Conservation (phyloP, 2,113 vertebrate genomes). For the Pygoscelis adeliae region DNA sequence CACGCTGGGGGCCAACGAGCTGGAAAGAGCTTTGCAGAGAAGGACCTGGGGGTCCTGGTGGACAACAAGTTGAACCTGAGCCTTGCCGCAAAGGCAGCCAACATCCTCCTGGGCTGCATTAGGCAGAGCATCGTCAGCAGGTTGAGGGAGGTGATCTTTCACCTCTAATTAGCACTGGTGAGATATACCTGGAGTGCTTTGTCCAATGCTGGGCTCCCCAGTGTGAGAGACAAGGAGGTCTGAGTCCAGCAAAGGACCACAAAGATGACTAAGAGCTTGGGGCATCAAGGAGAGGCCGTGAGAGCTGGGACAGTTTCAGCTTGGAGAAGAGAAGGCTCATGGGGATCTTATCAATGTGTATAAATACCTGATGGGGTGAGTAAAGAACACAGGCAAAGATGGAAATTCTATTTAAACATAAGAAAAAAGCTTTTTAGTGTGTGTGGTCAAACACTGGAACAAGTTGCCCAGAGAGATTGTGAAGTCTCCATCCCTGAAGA, state of each 20-base stretch:
- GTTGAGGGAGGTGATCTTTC: not conserved
- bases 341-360: not conserved
- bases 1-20: accelerated
- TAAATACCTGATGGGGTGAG: not conserved
- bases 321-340: not conserved
- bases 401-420: not conserved
- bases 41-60: not conserved
- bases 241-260: not conserved
- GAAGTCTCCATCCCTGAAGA: not conserved
- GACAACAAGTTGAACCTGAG: not conserved
- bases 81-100: not conserved
- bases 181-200: not conserved
- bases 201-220: not conserved
- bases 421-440: not conserved
- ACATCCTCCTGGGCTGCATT: not conserved
- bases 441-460: not conserved
- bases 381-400: not conserved
- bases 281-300: not conserved
- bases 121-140: not conserved
- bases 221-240: not conserved
- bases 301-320: not conserved
- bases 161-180: not conserved
- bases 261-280: not conserved
- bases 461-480: not conserved
- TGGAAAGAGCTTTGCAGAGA: not conserved